Conservation (phyloP, 2,113 vertebrate species). For the Pontoporia blainvillei region DNA sequence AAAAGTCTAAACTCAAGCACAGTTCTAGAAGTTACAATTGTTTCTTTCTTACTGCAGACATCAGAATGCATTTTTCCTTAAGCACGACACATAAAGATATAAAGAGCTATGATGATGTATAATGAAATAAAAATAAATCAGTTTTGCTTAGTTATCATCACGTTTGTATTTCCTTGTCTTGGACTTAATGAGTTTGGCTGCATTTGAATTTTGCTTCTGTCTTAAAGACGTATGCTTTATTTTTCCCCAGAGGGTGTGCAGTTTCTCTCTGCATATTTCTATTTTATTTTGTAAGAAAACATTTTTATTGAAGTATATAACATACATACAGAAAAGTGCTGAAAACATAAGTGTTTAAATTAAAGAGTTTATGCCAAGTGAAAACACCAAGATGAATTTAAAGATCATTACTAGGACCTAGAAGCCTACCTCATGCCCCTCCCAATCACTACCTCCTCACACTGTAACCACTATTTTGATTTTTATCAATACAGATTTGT, state of each 20-base stretch:
- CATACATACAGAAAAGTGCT: neutral
- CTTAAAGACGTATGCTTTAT: slow-evolving; percentile 9
- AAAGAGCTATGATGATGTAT: neutral
- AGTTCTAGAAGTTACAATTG: slow-evolving; percentile 48
- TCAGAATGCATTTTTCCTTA: slow-evolving; percentile 23
- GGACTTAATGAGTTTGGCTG: neutral
- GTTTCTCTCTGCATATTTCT: neutral
- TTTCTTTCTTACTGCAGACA: neutral
- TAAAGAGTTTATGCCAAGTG: neutral
- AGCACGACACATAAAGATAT: neutral
- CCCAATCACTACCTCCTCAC: neutral
- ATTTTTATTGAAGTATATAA: neutral
- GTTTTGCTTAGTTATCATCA: slow-evolving; percentile 3
- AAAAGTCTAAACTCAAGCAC: slow-evolving; percentile 39
- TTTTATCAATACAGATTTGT: neutral
- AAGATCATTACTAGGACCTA: neutral
- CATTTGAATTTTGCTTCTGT: neutral
- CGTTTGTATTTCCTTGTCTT: neutral
- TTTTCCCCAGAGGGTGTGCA: neutral
- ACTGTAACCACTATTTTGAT: neutral
- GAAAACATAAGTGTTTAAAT: neutral
- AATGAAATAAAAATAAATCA: slow-evolving; percentile 43
- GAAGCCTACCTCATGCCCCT: neutral
- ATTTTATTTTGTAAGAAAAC: slow-evolving; percentile 50
- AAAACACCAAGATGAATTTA: neutral